Evolutionary conservation across 1,140 invertebrate genomes (phyloP).

Genomic region (Drosophila paulistorum): DNA sequence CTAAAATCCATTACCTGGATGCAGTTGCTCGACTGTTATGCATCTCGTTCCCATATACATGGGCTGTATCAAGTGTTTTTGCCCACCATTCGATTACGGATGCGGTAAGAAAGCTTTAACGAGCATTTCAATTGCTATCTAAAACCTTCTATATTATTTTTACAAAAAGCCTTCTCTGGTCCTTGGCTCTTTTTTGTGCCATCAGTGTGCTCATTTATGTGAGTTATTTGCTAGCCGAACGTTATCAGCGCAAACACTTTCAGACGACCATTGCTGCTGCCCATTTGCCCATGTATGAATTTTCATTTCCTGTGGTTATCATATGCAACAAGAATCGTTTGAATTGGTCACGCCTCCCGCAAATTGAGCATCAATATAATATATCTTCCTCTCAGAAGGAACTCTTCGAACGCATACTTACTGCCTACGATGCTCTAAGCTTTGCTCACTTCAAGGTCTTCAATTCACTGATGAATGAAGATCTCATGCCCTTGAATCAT

Average conservation of each 20-base stretch:
- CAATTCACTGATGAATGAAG: conserved; percentile 10
- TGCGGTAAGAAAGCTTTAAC: conserved; percentile 46
- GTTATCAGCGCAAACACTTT: conserved; percentile 55
- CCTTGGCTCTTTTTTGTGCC: conserved; percentile 41
- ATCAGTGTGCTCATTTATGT: conserved; percentile 54
- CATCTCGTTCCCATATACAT: conserved; percentile 52
- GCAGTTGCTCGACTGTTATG: conserved; percentile 44
- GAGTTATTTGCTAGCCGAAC: conserved; percentile 46
- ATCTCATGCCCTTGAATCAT: conserved; percentile 51
- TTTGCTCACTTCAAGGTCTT: conserved; percentile 54
- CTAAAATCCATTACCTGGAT: conserved; percentile 32
- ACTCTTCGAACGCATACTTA: conserved; percentile 49
- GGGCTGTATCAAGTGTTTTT: conserved; percentile 60
- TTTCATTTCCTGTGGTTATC: conserved; percentile 69
- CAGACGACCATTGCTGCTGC: conserved; percentile 58
- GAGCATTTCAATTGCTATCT: no score
- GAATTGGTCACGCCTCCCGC: conserved; percentile 66
- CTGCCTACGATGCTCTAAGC: conserved; percentile 56
- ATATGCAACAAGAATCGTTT: conserved; percentile 76
- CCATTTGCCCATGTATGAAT: conserved; percentile 52
- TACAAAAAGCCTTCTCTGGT: conserved; percentile 40
- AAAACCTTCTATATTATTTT: not conserved
- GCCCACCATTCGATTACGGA: conserved; percentile 55
- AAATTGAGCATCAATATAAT: conserved; percentile 44
- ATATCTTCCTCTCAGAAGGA: conserved; percentile 25